Evolutionary conservation across 1,140 invertebrate genomes (phyloP), one percentile per base, ranked within the genome.

Genomic region (Drosophila athabasca): DNA sequence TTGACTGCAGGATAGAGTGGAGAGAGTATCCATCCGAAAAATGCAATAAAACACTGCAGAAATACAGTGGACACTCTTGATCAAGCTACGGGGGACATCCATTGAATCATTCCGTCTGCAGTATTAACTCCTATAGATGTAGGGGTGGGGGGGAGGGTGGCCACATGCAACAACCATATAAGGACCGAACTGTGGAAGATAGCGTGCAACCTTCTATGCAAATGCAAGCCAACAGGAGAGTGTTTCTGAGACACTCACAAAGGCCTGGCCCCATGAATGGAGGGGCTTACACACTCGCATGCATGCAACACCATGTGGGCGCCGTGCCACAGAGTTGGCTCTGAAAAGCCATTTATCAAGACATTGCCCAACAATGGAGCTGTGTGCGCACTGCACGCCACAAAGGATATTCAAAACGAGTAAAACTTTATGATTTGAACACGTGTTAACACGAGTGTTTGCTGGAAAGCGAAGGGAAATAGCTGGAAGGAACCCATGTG

Each of bases 261-360:
- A 11, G 35, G 35, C 35, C 3, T 3, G 35, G 35, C 35, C 3
- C 11, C 11, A 39, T 39, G 35, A 53, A 35, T 53, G 29, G 17
- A 6, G 11, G 52, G 54, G 44, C 24, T 52, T 19, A 46, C 57
- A 59, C n/a, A 6, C 31, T 35, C 26, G 22, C 52, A 9, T 26
- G 22, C 52, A 9, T 3, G 26, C 52, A 46, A 48, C 43, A 9
- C 55, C 26, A 49, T 22, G 15, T 39, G 35, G 9, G 4, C 11
- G 43, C 52, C 49, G 4, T 39, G 43, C 52, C 49, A 44, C 49
- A 52, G 61, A 59, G 62, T 50, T 68, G 53, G 60, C 49, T 54
- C 45, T 62, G 55, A 43, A 60, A 57, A 67, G 78, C 53, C 79
- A 87, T 85, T 81, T 85, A 85, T 81, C 82, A 85, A 81, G 76